These are phyloP conservation scores for Cryptus viduatorius DNA, from an alignment of 2,888 invertebrate genomes.

Conservation along the genomic window DNA sequence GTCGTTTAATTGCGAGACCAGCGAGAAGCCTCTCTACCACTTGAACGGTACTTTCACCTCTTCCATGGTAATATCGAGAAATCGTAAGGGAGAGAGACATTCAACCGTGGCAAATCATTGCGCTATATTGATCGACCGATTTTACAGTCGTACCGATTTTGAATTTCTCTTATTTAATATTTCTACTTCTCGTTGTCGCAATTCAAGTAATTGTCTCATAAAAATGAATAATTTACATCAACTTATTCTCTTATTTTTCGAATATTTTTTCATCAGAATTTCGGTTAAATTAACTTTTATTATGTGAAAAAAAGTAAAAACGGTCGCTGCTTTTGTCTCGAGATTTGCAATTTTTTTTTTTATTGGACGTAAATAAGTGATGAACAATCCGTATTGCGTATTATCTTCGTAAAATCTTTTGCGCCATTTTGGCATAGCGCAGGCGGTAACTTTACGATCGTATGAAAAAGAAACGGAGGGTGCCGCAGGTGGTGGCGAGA, in stretches of 20 bases:
- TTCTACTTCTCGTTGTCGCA: background rate
- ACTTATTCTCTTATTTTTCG: background rate
- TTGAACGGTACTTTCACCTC: conserved; percentile 8
- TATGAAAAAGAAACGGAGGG: background rate
- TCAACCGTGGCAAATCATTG: conserved; percentile 31
- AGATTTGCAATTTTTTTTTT: background rate
- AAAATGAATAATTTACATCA: background rate
- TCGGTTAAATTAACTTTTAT: background rate
- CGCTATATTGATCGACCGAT: conserved; percentile 26
- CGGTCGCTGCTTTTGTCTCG: background rate
- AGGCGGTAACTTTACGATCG: conserved; percentile 11
- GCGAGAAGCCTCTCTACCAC: conserved; percentile 15
- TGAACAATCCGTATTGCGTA: background rate
- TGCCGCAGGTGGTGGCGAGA: conserved; percentile 22
- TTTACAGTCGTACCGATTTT: conserved; percentile 16
- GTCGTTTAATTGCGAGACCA: conserved; percentile 59
- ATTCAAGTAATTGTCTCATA: background rate
- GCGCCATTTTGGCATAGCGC: background rate
- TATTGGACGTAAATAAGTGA: background rate
- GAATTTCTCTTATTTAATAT: background rate
- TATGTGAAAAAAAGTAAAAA: background rate
- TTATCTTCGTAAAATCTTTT: background rate
- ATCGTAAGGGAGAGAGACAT: conserved; percentile 7
- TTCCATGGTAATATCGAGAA: conserved; percentile 40
- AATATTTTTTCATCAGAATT: background rate